These are phyloP conservation scores for Spodoptera litura DNA, from an alignment of 1,140 invertebrate genomes.

Conservation along the genomic window DNA sequence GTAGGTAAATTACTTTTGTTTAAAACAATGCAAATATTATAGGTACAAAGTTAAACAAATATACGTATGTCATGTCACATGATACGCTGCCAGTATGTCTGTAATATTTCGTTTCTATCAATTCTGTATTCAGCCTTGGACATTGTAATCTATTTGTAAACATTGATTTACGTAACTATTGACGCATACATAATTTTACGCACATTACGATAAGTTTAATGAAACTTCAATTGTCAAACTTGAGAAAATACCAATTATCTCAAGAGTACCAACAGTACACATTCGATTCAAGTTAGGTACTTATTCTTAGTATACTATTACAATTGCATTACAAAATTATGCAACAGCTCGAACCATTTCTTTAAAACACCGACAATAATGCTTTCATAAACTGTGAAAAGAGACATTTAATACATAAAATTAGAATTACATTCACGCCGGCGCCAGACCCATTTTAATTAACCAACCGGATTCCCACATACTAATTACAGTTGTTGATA, in stretches of 20 bases:
- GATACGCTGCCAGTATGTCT: constrained; percentile 28
- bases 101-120: constrained; percentile 28
- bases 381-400: constrained; percentile 20
- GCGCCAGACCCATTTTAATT: constrained; percentile 39
- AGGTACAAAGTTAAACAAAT: not conserved
- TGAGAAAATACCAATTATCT: not conserved
- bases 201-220: not conserved
- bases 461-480: constrained; percentile 38
- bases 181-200: not conserved
- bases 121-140: constrained; percentile 33
- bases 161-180: constrained; percentile 50
- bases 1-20: not conserved
- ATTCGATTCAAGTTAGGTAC: no score
- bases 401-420: constrained; percentile 31
- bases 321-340: constrained; percentile 1
- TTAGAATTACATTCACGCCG: constrained; percentile 34
- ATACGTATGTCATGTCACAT: not conserved
- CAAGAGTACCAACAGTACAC: no score
- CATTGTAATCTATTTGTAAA: constrained; percentile 46
- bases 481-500: constrained; percentile 46
- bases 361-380: constrained; percentile 12
- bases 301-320: not conserved
- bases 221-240: constrained; percentile 8
- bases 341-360: not conserved
- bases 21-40: not conserved